Evolutionary conservation across 2,797 vertebrate species (phyloP).

Genomic region (Columba guinea): DNA sequence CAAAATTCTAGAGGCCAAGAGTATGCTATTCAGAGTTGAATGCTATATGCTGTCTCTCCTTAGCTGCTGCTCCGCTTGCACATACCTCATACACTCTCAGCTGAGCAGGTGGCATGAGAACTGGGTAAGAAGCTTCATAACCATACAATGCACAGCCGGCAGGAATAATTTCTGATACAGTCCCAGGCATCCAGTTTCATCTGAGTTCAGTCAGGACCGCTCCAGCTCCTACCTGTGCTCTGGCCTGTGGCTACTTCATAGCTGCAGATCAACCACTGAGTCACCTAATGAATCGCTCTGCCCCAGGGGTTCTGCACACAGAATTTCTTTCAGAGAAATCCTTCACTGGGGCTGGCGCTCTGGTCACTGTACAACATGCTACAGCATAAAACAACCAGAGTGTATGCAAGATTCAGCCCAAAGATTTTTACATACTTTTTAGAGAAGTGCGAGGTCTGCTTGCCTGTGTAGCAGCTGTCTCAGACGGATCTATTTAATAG

Average conservation of each 20-base stretch:
- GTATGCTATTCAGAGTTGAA: not conserved
- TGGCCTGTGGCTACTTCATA: not conserved
- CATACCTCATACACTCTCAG: not conserved
- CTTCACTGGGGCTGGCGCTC: not conserved
- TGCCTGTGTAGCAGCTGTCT: not conserved
- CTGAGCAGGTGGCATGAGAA: not conserved
- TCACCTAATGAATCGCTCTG: not conserved
- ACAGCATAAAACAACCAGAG: not conserved
- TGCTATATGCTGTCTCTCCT: not conserved
- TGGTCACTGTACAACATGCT: not conserved
- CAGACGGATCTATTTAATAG: not conserved
- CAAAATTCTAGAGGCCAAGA: not conserved
- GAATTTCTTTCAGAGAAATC: not conserved
- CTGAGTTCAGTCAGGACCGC: not conserved
- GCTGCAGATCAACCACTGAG: not conserved
- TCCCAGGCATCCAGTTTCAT: not conserved
- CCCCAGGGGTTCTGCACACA: not conserved
- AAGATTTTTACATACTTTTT: not conserved
- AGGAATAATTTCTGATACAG: not conserved
- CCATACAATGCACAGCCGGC: not conserved
- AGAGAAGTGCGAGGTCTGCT: not conserved
- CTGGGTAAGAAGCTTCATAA: not conserved
- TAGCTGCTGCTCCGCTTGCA: not conserved
- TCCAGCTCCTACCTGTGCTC: not conserved
- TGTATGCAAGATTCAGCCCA: not conserved